phyloP scores from a whole-genome alignment of 2,113 vertebrate genomes.

The Cynopterus brachyotis region DNA sequence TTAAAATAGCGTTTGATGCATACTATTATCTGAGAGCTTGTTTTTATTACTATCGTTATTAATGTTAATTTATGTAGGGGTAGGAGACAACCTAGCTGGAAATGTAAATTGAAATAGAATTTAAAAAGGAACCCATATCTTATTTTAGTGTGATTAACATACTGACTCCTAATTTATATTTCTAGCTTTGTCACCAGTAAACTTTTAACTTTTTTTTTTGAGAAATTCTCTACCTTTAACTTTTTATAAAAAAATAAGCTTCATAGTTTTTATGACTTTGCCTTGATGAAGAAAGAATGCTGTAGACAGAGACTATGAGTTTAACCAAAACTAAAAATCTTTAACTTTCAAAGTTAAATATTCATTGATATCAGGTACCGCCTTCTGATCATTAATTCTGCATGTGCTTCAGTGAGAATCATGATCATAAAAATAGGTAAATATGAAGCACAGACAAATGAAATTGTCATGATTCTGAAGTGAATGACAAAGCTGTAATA shows the following conservation, averaged over 20 bases:
- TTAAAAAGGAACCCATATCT: not conserved
- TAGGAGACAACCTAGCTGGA: not conserved
- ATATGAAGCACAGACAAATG: not conserved
- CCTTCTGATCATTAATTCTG: not conserved
- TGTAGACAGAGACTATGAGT: not conserved
- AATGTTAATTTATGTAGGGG: not conserved
- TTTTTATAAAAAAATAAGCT: constrained; percentile 26
- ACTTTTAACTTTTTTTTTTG: not conserved
- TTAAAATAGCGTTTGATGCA: not conserved
- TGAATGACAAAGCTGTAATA: not conserved
- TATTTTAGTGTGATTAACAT: not conserved
- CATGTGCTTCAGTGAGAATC: not conserved
- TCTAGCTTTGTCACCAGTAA: not conserved
- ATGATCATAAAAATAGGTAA: not conserved
- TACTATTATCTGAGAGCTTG: not conserved
- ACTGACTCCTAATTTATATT: not conserved
- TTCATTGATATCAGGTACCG: not conserved
- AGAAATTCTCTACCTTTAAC: not conserved
- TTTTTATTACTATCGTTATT: not conserved
- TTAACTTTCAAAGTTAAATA: not conserved
- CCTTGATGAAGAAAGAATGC: not conserved
- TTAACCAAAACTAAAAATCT: not conserved
- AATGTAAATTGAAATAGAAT: not conserved
- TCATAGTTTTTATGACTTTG: not conserved
- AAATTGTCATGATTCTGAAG: not conserved